Evolutionary conservation across 2,113 vertebrate genomes (phyloP), one percentile per base, ranked within the genome.

Genomic region (Pampusana beccarii): DNA sequence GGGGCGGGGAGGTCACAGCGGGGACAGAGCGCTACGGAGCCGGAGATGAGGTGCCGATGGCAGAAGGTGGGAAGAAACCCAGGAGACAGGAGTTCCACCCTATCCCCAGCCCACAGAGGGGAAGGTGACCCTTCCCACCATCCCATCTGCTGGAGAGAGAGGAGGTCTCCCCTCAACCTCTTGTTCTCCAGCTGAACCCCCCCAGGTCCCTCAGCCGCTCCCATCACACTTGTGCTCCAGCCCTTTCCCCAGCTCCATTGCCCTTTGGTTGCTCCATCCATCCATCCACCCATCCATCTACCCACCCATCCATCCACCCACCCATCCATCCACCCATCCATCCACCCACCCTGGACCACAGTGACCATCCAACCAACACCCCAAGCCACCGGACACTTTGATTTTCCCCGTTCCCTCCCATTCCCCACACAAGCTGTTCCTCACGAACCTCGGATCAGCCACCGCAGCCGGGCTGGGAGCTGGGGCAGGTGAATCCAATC

Each of bases 1-100:
- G 7, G 85, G 95, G 34, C 33, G 53, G 84, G 71, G 84, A 18
- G 97, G 96, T 98, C 97, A 94, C 1, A 2, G 13, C 3, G 13
- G 86, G 97, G 97, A 94, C 96, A 95, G 67, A 53, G 85, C 80
- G 29, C 46, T 1, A 12, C 92, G 89, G 80, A 77, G 53, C 38
- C 23, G 6, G 74, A 81, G 88, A 36, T 28, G 56, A 97, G 96
- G 36, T 16, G 2, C 91, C 3, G 36, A 50, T 81, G 93, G 88
- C 65, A 65, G 79, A 25, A 83, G 79, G 64, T 60, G 93, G 56
- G 93, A 78, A 56, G 78, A 82, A 70, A 86, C 6, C 31, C 64
- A 11, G 64, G 64, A 88, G 87, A 18, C 23, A 6, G 90, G 67
- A 86, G 80, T 67, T 20, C 2, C 2, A 20, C 60, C 31, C 40